phyloP scores from a whole-genome alignment of 2,797 vertebrate species.

The Sebastes iracundus region DNA sequence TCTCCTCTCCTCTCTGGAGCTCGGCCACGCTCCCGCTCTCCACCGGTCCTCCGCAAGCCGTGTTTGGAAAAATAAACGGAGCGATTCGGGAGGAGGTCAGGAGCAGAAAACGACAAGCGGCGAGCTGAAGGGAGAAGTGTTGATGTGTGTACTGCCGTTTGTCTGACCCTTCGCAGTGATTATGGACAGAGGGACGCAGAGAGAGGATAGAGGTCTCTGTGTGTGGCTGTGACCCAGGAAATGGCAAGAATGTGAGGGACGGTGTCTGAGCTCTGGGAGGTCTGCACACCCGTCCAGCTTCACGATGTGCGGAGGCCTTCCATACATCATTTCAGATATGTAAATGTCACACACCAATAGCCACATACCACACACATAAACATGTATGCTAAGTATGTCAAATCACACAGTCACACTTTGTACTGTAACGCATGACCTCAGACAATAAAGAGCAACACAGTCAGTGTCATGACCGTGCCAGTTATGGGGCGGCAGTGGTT shows the following conservation, averaged over 20 bases:
- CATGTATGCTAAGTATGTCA: background rate
- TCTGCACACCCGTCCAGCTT: conserved; percentile 22
- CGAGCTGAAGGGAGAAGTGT: conserved; percentile 32
- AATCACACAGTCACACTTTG: conserved; percentile 25
- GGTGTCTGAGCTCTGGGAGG: conserved; percentile 52
- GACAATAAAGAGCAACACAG: background rate
- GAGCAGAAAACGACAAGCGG: conserved; percentile 34
- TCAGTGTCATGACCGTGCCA: background rate
- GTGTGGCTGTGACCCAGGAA: conserved; percentile 55
- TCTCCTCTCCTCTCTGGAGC: conserved; percentile 49
- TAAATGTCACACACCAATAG: conserved; percentile 25
- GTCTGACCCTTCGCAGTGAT: conserved; percentile 36
- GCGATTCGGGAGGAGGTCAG: conserved; percentile 28
- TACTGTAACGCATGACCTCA: conserved; percentile 3
- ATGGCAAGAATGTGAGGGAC: conserved; percentile 62
- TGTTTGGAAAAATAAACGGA: conserved; percentile 70
- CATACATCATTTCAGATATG: conserved; percentile 13
- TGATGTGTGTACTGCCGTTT: conserved; percentile 40
- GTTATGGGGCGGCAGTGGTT: background rate
- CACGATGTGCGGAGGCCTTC: background rate
- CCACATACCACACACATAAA: conserved; percentile 23
- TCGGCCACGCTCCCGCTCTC: conserved; percentile 50
- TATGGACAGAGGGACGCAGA: conserved; percentile 11
- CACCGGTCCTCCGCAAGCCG: conserved; percentile 36
- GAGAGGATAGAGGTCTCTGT: conserved; percentile 35